Evolutionary conservation across 1,140 invertebrate species (phyloP), one percentile per base, ranked within the genome.

Genomic region (Lepidurus apus): DNA sequence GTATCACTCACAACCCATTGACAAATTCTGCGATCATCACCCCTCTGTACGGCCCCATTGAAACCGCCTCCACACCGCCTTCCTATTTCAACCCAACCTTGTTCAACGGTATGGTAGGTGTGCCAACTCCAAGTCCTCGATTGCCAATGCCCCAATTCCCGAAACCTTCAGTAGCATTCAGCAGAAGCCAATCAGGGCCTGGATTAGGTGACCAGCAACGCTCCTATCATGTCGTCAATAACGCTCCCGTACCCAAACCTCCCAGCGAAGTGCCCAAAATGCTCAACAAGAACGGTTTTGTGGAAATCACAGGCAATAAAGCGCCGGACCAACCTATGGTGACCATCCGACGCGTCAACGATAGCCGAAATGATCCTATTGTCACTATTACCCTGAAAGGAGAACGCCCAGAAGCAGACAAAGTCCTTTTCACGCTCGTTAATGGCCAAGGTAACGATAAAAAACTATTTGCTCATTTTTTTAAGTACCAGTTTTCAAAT

Each of bases 301-400:
- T 43, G 44, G 17, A 77, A 45, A 75, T 47, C 34, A 13, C 80
- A 11, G 78, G 42, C 77, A 73, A 43, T 80, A 79, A 78, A 74
- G 80, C 47, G 75, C 78, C 78, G 78, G 81, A 80, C 75, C 80
- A 78, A 11, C 89, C 91, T 78, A 92, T 92, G 84, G 91, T 93
- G 6, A 93, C 91, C 1, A 92, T 93, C 80, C 88, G 91, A 76
- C 85, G 91, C 34, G 89, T 92, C 0, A 89, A 90, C 85, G 89
- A 90, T 80, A 88, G 88, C 78, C 89, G 87, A 81, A 85, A 88
- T 13, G 90, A 91, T 80, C 91, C 91, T 43, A 91, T 90, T 7
- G 91, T 93, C 4, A 93, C 91, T 0, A 91, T 93, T 44, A 92
- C 91, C 1, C 85, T 92, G 11, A 91, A 92, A 81, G 91, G 91